A percentile compares a stretch with the other conserved stretches of the same genome.
These are phyloP conservation scores for Drymonia ruficornis DNA, from an alignment of 2,888 invertebrate genomes.

Conservation along the genomic window DNA sequence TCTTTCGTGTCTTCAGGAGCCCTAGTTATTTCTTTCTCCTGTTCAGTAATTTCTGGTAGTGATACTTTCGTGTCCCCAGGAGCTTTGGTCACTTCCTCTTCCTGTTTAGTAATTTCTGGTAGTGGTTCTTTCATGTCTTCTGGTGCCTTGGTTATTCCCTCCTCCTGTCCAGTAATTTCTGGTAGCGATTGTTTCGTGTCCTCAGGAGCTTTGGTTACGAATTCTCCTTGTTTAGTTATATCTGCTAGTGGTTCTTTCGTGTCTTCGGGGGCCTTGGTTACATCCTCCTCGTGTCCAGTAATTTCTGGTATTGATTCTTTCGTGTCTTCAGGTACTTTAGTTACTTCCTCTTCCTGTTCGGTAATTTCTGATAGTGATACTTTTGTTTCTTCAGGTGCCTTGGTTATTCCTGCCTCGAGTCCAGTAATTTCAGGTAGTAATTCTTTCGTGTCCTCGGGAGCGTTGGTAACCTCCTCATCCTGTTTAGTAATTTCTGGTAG, in stretches of 20 bases:
- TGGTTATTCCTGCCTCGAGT: constrained; percentile 10
- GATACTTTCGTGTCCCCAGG: not conserved
- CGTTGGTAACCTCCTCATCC: not conserved
- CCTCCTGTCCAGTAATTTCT: constrained; percentile 6
- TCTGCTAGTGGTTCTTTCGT: not conserved
- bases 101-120: constrained; percentile 5
- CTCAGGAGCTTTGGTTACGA: not conserved
- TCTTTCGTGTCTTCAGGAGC: not conserved
- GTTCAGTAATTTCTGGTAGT: not conserved
- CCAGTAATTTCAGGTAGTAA: constrained; percentile 1
- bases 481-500: not conserved
- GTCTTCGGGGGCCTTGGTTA: not conserved
- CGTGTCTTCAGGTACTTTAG: not conserved
- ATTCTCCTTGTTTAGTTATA: not conserved
- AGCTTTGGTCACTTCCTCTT: constrained; percentile 5
- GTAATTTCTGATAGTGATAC: constrained; percentile 1
- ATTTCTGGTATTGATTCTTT: not conserved
- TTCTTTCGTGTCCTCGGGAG: constrained; percentile 10
- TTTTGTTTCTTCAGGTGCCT: constrained; percentile 2
- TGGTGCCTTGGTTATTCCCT: constrained; percentile 7
- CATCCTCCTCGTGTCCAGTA: not conserved
- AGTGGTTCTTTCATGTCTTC: constrained; percentile 3
- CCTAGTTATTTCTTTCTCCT: not conserved
- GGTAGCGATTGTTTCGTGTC: constrained; percentile 10
- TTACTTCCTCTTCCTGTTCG: constrained; percentile 5